These are phyloP conservation scores for Sebastes trivittatus DNA, from an alignment of 2,797 vertebrate species.

Conservation along the genomic window DNA sequence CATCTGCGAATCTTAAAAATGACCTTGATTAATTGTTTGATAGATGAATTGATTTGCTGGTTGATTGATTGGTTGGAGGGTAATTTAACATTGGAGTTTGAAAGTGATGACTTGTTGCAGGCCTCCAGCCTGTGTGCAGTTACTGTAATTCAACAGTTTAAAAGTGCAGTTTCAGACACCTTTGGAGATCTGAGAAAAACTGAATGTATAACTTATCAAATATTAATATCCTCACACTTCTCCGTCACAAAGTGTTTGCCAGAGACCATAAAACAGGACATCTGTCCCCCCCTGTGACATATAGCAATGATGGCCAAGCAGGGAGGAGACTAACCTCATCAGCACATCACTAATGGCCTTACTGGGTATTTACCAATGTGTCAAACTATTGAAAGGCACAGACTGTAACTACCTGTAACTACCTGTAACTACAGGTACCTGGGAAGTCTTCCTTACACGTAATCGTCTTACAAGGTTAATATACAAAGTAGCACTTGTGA, in stretches of 20 bases:
- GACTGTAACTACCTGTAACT: neutral
- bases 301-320: neutral
- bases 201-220: conserved; percentile 8
- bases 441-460: neutral
- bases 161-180: neutral
- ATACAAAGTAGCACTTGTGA: neutral
- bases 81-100: neutral
- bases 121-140: neutral
- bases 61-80: neutral
- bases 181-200: neutral
- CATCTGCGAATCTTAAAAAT: neutral
- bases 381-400: neutral
- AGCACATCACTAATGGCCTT: neutral
- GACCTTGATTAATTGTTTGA: neutral
- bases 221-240: conserved; percentile 18
- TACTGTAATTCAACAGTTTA: neutral
- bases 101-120: neutral
- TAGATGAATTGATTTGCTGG: neutral
- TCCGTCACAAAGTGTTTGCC: neutral
- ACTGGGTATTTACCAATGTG: neutral
- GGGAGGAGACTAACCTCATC: neutral
- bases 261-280: conserved; percentile 27
- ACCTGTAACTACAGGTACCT: neutral
- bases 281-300: conserved; percentile 35
- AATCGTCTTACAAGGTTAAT: neutral